Evolutionary conservation across 2,888 invertebrate genomes (phyloP), one percentile per base, ranked within the genome.

Genomic region (Diplazon laetatorius): DNA sequence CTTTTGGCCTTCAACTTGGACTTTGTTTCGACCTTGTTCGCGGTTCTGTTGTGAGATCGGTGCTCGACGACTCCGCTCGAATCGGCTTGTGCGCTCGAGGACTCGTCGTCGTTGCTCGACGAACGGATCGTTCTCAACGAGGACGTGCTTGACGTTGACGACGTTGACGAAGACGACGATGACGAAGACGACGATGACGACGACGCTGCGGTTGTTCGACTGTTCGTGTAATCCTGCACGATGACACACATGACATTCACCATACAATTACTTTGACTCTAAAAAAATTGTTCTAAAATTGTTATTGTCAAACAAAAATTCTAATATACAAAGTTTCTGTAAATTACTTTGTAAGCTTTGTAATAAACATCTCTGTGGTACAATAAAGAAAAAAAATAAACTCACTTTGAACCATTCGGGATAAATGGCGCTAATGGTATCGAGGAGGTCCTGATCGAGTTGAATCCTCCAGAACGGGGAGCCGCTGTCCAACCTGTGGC

Each of bases 371-470:
- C n/a, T n/a, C n/a, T n/a, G n/a, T n/a, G n/a, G n/a, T n/a, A n/a
- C n/a, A n/a, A n/a, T n/a, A n/a, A n/a, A n/a, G 37, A 50, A 42
- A 57, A 18, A 3, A 30, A 0, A 0, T 30, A 46, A 55, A 62
- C 84, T 87, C 82, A 92, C 92, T 91, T 95, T 95, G 93, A 97
- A 97, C 97, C 97, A 97, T 95, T 96, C 97, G 87, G 97, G 97
- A 93, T 97, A 97, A 92, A 97, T 96, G 88, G 96, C 95, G 91
- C 96, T 96, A 90, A 97, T 95, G 91, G 97, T 97, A 92, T 97
- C 96, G 91, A 97, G 95, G 89, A 97, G 94, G 93, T 97, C 97
- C 93, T 96, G 95, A 93, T 97, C 97, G 93, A 97, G 94, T 92
- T 97, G 96, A 91, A 97, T 95, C 93, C 96, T 96, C 97, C 97